Evolutionary conservation across 92 coral and sea anemone genomes (phyloP), one percentile per base, ranked within the genome.

Genomic region (Epizoanthus scotinus): DNA sequence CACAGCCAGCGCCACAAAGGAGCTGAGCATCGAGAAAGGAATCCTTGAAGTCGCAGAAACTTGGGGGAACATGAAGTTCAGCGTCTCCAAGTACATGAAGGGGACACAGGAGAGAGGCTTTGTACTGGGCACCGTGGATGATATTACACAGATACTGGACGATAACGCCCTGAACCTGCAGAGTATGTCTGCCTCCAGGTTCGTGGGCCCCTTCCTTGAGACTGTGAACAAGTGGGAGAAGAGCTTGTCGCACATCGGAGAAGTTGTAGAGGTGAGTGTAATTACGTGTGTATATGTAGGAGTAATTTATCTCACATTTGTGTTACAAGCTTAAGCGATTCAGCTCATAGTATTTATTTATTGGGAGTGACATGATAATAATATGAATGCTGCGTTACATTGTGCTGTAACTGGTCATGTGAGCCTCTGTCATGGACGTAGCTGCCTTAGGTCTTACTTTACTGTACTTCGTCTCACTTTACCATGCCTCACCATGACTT

Each of bases 201-300:
- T 96, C 52, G 99, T 96, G n/a, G 99, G 99, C n/a, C 99, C 99
- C 3, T 96, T 96, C 85, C 71, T 96, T 78, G 99, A 96, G 81
- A 93, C 98, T 19, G 99, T 96, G 17, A 93, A 96, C 91, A 96
- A 96, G 71, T 96, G 99, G 99, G 99, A 96, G 91, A 96, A 93
- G 77, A 96, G 99, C 64, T 84, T 96, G 82, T 96, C 99, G 9
- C 99, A 96, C 78, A 96, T 96, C 40, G 99, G 92, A 44, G 99
- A 96, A 44, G 99, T 96, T 56, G 99, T 96, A 0, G 99, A 96
- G 99, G 98, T 95, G 78, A 65, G 89, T 65, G 3, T 52, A 13
- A 5, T 21, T n/a, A 3, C 13, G 20, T 12, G 9, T 20, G 6
- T 3, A 56, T 63, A 6, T 26, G 3, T n/a, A n/a, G 2, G 15